A percentile compares a stretch with the other conserved stretches of the same genome.
phyloP scores from a whole-genome alignment of 2,113 vertebrate species.

The Australoheros scitulus region DNA sequence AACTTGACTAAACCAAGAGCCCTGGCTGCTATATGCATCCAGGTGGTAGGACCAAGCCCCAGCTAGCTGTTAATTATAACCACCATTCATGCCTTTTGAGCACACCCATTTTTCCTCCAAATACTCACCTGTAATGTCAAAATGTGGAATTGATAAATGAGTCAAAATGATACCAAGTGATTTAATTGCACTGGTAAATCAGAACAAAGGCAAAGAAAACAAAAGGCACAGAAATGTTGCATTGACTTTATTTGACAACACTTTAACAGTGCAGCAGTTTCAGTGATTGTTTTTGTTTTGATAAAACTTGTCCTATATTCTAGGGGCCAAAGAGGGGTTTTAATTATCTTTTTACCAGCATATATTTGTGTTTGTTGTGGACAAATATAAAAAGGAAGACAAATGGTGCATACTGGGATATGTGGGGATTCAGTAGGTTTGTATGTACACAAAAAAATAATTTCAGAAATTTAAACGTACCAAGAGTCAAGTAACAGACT shows the following conservation, averaged over 20 bases:
- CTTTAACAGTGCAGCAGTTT: not conserved
- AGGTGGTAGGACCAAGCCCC: too few species aligned
- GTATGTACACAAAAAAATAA: not conserved
- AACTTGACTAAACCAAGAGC: not conserved
- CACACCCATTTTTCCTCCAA: not conserved
- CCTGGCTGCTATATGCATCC: not conserved
- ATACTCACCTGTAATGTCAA: not conserved
- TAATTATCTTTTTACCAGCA: not conserved
- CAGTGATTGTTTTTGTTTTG: not conserved
- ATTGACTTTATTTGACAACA: constrained; percentile 7
- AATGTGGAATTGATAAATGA: not conserved
- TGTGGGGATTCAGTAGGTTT: not conserved
- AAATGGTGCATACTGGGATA: not conserved
- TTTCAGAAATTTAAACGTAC: not conserved
- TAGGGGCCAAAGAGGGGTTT: not conserved
- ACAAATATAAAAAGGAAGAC: not conserved
- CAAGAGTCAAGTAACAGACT: too few species aligned
- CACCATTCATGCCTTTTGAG: not conserved
- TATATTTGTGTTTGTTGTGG: not conserved
- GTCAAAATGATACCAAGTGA: not conserved
- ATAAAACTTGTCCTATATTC: too few species aligned
- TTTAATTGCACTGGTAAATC: not conserved
- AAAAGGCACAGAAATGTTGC: not conserved
- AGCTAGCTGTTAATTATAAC: not conserved
- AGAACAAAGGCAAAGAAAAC: not conserved